Evolutionary conservation across 2,113 vertebrate genomes (phyloP).

Genomic region (Campylomormyrus numenius): DNA sequence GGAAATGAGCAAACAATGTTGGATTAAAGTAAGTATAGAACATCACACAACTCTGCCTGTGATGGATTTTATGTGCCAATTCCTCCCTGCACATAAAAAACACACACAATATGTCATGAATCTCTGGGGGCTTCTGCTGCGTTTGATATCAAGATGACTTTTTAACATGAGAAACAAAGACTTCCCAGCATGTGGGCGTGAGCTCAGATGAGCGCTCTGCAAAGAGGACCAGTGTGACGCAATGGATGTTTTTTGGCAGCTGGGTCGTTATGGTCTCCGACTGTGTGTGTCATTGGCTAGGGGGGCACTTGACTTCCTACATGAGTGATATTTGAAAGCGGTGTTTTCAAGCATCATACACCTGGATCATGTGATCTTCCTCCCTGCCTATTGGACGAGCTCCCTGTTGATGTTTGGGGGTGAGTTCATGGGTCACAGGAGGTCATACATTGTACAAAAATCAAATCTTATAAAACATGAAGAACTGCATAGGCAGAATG

Average conservation of each 20-base stretch:
- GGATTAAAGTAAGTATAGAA: neutral
- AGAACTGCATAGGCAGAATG: neutral
- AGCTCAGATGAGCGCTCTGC: constrained; percentile 1
- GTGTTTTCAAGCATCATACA: constrained; percentile 47
- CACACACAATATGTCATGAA: neutral
- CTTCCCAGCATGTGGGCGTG: neutral
- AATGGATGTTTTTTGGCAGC: constrained; percentile 44
- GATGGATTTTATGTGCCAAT: neutral
- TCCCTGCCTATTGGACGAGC: neutral
- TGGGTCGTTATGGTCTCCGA: constrained; percentile 39
- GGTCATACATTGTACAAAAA: neutral
- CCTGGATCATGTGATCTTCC: constrained; percentile 30
- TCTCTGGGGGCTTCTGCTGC: neutral
- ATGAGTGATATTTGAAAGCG: constrained; percentile 24
- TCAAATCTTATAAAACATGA: neutral
- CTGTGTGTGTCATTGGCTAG: constrained; percentile 34
- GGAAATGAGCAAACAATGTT: neutral
- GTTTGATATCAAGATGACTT: neutral
- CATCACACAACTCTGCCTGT: neutral
- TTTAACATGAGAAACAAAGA: neutral
- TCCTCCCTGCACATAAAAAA: neutral
- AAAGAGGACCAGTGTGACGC: constrained; percentile 21
- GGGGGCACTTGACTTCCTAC: neutral
- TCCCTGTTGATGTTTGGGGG: neutral
- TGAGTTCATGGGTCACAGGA: neutral